A percentile compares a stretch with the other conserved stretches of the same genome.
Evolutionary conservation across 2,797 vertebrate species (phyloP).

Genomic region (Pseudopleuronectes americanus): DNA sequence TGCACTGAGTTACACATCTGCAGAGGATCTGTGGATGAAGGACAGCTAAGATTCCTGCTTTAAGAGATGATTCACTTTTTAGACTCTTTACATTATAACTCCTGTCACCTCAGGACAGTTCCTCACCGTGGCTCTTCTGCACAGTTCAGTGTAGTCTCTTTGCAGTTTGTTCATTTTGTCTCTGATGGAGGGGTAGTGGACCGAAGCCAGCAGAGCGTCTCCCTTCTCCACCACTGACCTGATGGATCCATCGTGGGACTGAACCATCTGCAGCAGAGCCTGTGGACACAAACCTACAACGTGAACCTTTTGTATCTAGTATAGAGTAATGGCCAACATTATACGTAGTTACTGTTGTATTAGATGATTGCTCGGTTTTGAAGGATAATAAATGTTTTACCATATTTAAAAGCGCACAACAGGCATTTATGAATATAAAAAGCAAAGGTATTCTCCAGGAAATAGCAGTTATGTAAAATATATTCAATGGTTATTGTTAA

Average conservation of each 20-base stretch:
- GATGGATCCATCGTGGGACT: slow-evolving; percentile 91
- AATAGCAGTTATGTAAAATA: slow-evolving; percentile 37
- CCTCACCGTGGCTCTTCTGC: slow-evolving; percentile 85
- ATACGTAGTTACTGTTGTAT: background rate
- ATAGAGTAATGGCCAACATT: background rate
- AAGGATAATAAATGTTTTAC: background rate
- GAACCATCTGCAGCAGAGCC: slow-evolving; percentile 90
- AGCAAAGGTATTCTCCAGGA: background rate
- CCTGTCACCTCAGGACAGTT: background rate
- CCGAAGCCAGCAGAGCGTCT: slow-evolving; percentile 84
- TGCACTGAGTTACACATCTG: background rate
- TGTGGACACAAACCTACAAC: slow-evolving; percentile 61
- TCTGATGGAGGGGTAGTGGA: slow-evolving; percentile 86
- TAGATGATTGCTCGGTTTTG: background rate
- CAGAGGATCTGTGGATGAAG: too few species aligned
- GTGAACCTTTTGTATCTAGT: background rate
- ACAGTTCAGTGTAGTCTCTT: slow-evolving; percentile 88
- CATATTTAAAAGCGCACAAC: background rate
- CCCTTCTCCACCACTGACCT: slow-evolving; percentile 93
- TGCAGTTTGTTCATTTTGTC: slow-evolving; percentile 89
- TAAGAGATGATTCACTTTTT: background rate
- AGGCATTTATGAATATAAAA: background rate
- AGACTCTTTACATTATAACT: background rate
- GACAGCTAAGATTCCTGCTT: background rate
- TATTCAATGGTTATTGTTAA: slow-evolving; percentile 29